Evolutionary conservation across 1,140 invertebrate species (phyloP), one percentile per base, ranked within the genome.

Genomic region (Diorhabda sublineata): DNA sequence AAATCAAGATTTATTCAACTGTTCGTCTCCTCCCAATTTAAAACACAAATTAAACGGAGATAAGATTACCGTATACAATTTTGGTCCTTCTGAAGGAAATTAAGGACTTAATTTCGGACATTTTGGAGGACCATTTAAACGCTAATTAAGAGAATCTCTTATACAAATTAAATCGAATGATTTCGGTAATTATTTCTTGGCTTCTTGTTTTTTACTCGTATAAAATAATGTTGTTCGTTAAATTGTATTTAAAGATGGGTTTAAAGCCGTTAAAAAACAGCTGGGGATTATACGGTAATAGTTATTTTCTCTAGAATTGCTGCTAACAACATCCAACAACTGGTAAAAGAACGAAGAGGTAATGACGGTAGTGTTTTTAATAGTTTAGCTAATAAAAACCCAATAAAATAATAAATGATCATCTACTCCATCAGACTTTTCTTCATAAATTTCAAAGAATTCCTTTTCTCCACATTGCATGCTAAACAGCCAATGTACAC

Each of bases 51-150:
- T 75, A 75, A 75, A 67, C 62, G 65, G 58, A 67, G 69, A 67
- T 67, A 60, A 67, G 65, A 60, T 60, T 67, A 41, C 57, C 42
- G 65, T 43, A 60, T 59, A 67, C 57, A 67, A 67, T 60, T 67
- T 67, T 52, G 47, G 47, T 60, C 59, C 26, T 56, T 42, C 57
- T 43, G 65, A 67, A 70, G 67, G 68, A 69, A 68, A 67, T 68
- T 74, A 75, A 75, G 74, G 69, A 75, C 74, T 75, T 69, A 75
- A 75, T 75, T 71, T 72, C 66, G 59, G 61, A 61, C 69, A 73
- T 71, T 71, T 73, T 45, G 41, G 47, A n/a, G 47, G 61, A 59
- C 60, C 41, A 42, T 64, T 64, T 66, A 57, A 44, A 45, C 45
- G 43, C 71, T 71, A 75, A 75, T 75, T 75, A 75, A 73, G 69